phyloP scores from a whole-genome alignment of 1,140 invertebrate genomes.

The Aphelenchoides besseyi region DNA sequence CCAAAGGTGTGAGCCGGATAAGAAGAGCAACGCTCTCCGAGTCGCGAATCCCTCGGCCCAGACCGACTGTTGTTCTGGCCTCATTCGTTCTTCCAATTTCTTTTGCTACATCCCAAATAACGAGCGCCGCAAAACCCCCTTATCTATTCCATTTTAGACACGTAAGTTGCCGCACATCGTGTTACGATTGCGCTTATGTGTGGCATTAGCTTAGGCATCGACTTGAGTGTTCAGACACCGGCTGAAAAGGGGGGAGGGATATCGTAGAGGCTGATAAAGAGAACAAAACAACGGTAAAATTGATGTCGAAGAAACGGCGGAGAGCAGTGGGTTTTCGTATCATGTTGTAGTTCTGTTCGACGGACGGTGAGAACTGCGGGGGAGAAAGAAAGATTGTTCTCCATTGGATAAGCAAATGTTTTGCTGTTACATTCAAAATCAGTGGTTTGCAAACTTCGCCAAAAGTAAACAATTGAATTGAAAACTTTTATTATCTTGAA shows the following conservation, averaged over 20 bases:
- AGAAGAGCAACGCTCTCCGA: no score
- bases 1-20: no score
- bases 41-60: not conserved
- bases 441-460: no score
- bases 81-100: conserved; percentile 6
- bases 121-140: not conserved
- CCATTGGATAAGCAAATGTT: no score
- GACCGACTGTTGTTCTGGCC: not conserved
- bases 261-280: not conserved
- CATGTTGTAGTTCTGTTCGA: no score
- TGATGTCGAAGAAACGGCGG: not conserved
- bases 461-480: no score
- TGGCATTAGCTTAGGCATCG: not conserved
- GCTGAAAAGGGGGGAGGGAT: not conserved
- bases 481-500: no score
- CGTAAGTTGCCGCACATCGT: not conserved
- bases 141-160: not conserved
- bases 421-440: no score
- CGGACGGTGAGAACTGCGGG: no score
- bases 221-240: no score
- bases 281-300: not conserved
- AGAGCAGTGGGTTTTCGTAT: no score
- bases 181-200: not conserved
- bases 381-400: no score
- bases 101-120: conserved; percentile 1